These are phyloP conservation scores for Montipora sp. DNA, from an alignment of 64 coral and sea anemone genomes.

Conservation along the genomic window DNA sequence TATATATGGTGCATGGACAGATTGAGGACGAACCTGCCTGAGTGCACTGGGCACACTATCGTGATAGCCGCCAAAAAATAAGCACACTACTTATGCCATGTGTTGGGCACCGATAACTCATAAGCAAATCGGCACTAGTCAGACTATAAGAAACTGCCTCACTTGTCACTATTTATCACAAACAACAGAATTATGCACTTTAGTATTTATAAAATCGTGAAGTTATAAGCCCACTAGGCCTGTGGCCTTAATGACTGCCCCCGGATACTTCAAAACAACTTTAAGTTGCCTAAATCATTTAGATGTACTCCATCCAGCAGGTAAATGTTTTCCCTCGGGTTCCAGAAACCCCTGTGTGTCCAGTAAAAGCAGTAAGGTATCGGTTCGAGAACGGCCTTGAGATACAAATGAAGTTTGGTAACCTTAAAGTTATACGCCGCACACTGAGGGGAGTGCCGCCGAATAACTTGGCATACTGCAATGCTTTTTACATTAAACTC, in stretches of 20 bases:
- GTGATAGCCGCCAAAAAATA: too few species aligned
- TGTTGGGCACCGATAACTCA: too few species aligned
- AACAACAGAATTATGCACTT: too few species aligned
- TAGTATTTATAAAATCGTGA: too few species aligned
- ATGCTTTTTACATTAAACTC: not conserved
- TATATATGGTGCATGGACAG: too few species aligned
- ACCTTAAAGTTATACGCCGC: not conserved
- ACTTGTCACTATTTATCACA: too few species aligned
- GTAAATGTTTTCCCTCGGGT: not conserved
- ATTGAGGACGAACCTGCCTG: too few species aligned
- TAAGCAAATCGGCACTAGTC: too few species aligned
- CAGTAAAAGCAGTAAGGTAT: not conserved
- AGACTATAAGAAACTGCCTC: too few species aligned
- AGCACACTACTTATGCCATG: too few species aligned
- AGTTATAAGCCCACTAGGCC: too few species aligned
- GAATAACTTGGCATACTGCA: conserved; percentile 14
- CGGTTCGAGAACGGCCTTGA: not conserved
- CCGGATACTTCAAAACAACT: not conserved
- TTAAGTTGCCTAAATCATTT: not conserved
- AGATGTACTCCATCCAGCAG: not conserved
- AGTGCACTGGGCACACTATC: too few species aligned
- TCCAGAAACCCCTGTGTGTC: not conserved
- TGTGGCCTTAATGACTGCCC: not conserved
- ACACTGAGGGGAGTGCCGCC: not conserved
- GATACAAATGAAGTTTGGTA: not conserved